Evolutionary conservation across 2,797 vertebrate genomes (phyloP), one percentile per base, ranked within the genome.

Genomic region (Austrolebias charrua): DNA sequence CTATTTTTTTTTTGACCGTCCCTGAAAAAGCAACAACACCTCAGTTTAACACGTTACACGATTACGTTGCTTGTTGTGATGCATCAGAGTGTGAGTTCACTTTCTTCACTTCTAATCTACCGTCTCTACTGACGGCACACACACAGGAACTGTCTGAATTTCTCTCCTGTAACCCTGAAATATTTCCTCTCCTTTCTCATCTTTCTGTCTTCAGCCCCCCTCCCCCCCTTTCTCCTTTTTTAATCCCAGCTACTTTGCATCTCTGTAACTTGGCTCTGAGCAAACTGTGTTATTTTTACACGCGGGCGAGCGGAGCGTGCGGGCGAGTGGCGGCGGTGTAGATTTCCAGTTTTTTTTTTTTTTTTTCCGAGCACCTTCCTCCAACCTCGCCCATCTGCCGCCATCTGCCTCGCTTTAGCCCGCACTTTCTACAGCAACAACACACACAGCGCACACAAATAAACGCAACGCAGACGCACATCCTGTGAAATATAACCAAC

Each of bases 321-420:
- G 87, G 87, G 82, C 75, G 84, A 63, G 82, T 76, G 86, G 84
- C 91, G 95, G 93, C 92, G 94, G 93, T 95, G 94, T 94, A 95
- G 95, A 95, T 96, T 95, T 95, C 95, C 96, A 95, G 95, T 94
- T 44, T 56, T 58, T 31, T 47, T 47, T 35, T 35, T 15, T 45
- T 24, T 90, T 64, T 91, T 91, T 84, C 94, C 93, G 94, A 95
- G 94, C 94, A 96, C 97, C 96, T 96, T 96, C 96, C 94, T 95
- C 96, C 96, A 96, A 96, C 96, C 95, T 96, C 94, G 95, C 95
- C 95, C 96, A 98, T 98, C 96, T 98, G 96, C 96, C 95, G 96
- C 96, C 96, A 98, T 98, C 96, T 98, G 96, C 94, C 95, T 96
- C 94, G 95, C 95, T 98, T 97, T 95, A 97, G 95, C 95, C 93